phyloP scores from a whole-genome alignment of 2,888 invertebrate genomes.

The Archaeoteleia sp. region DNA sequence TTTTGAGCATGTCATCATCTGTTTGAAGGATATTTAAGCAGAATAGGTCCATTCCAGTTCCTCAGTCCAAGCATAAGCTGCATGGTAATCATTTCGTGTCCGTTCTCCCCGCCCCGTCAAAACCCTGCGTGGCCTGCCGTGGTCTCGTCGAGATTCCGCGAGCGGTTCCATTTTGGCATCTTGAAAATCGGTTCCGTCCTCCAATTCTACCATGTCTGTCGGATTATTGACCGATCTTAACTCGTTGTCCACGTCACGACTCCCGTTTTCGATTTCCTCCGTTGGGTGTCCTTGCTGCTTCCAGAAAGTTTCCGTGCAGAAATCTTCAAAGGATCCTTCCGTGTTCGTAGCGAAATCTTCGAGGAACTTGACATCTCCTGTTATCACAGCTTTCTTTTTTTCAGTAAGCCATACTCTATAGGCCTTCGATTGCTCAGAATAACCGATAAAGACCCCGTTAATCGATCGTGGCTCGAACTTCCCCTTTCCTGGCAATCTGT shows the following conservation, averaged over 20 bases:
- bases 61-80: too few species aligned
- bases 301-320: not conserved
- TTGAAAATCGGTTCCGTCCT: too few species aligned
- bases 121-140: not conserved
- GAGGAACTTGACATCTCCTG: slow-evolving; percentile 26
- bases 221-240: too few species aligned
- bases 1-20: slow-evolving; percentile 27
- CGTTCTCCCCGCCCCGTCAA: not conserved
- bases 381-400: not conserved
- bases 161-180: too few species aligned
- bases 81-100: too few species aligned
- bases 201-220: too few species aligned
- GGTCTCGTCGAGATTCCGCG: too few species aligned
- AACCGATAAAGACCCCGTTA: slow-evolving; percentile 30
- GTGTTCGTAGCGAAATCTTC: not conserved
- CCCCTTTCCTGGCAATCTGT: slow-evolving; percentile 17
- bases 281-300: too few species aligned
- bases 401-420: slow-evolving; percentile 26
- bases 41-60: not conserved
- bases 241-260: too few species aligned
- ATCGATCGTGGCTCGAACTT: slow-evolving; percentile 19
- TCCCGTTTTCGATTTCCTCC: slow-evolving; percentile 44
- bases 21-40: slow-evolving; percentile 22
- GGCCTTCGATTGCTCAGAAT: slow-evolving; percentile 12
- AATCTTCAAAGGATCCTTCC: not conserved